Evolutionary conservation across 2,888 invertebrate species (phyloP).

Genomic region (Drosophila phalerata): DNA sequence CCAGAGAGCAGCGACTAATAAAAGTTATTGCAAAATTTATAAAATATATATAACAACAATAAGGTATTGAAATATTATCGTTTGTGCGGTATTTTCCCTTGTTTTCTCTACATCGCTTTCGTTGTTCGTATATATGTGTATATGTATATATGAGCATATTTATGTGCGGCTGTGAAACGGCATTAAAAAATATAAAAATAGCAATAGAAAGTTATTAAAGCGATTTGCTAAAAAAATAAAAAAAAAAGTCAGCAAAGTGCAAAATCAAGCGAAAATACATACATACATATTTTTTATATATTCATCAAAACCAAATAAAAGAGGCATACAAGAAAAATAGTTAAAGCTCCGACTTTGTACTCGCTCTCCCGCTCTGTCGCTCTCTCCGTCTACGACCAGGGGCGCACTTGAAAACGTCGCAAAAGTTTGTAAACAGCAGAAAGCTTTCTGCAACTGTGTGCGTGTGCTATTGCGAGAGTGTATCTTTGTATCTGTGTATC

Average conservation of each 20-base stretch:
- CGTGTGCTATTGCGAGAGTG: slow-evolving; percentile 34
- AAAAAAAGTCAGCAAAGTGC: slow-evolving; percentile 47
- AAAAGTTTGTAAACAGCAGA: slow-evolving; percentile 78
- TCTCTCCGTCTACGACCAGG: slow-evolving; percentile 42
- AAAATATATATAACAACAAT: slow-evolving; percentile 40
- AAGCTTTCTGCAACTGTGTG: slow-evolving; percentile 61
- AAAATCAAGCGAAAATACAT: slow-evolving; percentile 52
- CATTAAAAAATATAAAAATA: slow-evolving; percentile 72
- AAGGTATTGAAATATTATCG: slow-evolving; percentile 69
- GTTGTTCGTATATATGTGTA: slow-evolving; percentile 33
- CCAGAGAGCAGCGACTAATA: slow-evolving; percentile 29
- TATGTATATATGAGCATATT: slow-evolving; percentile 1
- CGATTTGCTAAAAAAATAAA: slow-evolving; percentile 57
- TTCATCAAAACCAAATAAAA: slow-evolving; percentile 35
- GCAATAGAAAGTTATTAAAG: slow-evolving; percentile 82
- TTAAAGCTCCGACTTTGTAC: slow-evolving; percentile 67
- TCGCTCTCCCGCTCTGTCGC: slow-evolving; percentile 45
- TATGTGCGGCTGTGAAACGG: slow-evolving; percentile 37
- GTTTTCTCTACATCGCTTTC: slow-evolving; percentile 44
- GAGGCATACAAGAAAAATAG: slow-evolving; percentile 72
- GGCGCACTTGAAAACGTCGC: slow-evolving; percentile 81
- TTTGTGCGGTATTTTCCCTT: slow-evolving; percentile 60
- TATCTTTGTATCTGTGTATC: slow-evolving; percentile 6
- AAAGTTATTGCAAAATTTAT: slow-evolving; percentile 55
- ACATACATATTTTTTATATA: slow-evolving; percentile 29